Evolutionary conservation across 2,113 vertebrate genomes (phyloP).

Genomic region (Trachemys scripta): DNA sequence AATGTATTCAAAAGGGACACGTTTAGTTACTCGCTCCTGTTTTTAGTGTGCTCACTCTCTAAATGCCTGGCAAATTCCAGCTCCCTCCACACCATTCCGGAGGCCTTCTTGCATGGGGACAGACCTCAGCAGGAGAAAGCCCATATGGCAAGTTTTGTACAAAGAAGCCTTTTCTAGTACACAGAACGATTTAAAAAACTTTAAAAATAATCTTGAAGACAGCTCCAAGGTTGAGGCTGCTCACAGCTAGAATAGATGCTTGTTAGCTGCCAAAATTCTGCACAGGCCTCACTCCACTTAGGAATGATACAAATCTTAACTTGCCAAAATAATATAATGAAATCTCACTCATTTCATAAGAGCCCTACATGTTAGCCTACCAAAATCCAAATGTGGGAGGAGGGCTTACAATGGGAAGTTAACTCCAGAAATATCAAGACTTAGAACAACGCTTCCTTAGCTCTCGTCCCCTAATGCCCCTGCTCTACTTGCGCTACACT

Average conservation of each 20-base stretch:
- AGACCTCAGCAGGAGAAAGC: not conserved
- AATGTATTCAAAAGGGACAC: not conserved
- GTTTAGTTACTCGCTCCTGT: not conserved
- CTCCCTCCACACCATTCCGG: not conserved
- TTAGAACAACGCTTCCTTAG: no score
- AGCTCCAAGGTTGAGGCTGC: not conserved
- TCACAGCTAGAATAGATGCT: rapidly evolving
- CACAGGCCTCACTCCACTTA: not conserved
- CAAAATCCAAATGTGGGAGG: no score
- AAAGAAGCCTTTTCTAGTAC: not conserved
- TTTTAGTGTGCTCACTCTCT: not conserved
- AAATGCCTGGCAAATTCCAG: rapidly evolving
- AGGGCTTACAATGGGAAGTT: no score
- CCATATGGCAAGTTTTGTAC: not conserved
- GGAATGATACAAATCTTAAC: not conserved
- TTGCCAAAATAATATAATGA: not conserved
- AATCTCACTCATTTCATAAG: not conserved
- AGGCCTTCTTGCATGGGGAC: rapidly evolving
- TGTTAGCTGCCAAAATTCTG: not conserved
- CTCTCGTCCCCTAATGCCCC: no score
- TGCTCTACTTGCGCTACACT: no score
- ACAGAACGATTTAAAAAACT: not conserved
- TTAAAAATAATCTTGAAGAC: not conserved
- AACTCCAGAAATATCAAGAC: no score
- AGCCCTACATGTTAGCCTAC: no score